These are phyloP conservation scores for Heliconius nattereri DNA, from an alignment of 1,140 invertebrate genomes.

Conservation along the genomic window DNA sequence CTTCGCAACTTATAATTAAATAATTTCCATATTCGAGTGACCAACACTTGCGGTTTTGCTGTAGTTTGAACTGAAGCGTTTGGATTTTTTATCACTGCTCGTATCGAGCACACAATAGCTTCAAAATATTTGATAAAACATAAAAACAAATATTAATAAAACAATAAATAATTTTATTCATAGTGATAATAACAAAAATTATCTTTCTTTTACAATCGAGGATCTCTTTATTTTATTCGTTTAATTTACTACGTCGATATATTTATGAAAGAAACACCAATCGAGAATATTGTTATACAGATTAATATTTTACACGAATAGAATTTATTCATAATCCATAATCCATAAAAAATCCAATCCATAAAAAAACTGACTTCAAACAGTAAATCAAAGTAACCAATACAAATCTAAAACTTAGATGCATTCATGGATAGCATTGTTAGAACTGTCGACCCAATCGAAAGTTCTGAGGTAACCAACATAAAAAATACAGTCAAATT, in stretches of 20 bases:
- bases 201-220: background rate
- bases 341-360: background rate
- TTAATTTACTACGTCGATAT: constrained; percentile 52
- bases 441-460: too few species aligned
- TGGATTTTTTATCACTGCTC: background rate
- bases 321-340: background rate
- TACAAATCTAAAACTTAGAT: too few species aligned
- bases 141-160: too few species aligned
- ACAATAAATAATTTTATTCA: too few species aligned
- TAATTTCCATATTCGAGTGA: constrained; percentile 7
- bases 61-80: background rate
- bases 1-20: constrained; percentile 18
- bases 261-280: constrained; percentile 56
- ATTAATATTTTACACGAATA: background rate
- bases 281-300: constrained; percentile 17
- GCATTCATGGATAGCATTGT: too few species aligned
- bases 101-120: background rate
- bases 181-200: background rate
- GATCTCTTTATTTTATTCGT: constrained; percentile 41
- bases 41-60: background rate
- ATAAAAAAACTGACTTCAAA: too few species aligned
- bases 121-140: too few species aligned
- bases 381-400: too few species aligned
- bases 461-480: too few species aligned
- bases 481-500: too few species aligned